Percentiles rank a stretch among this genome's conserved stretches.
Evolutionary conservation across 2,888 invertebrate species (phyloP).

Genomic region (Troglohyphantes excavatus): DNA sequence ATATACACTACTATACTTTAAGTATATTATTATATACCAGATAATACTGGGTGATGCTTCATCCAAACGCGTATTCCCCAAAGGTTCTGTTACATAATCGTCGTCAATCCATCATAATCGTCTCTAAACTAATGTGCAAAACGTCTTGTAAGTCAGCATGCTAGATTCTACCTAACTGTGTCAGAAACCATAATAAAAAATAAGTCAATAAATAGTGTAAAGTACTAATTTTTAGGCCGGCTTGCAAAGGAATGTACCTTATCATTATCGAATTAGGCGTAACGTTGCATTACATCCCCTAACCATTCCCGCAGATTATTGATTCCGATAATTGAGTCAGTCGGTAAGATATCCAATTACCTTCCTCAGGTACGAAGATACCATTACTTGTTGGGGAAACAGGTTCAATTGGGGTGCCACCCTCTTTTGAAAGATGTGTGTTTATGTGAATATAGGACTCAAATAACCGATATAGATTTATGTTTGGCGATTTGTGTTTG

Average conservation of each 20-base stretch:
- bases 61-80: too few relatives aligned
- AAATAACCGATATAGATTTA: too few relatives aligned
- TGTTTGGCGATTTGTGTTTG: too few relatives aligned
- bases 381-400: neutral
- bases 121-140: neutral
- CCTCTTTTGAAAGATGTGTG: conserved; percentile 10
- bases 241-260: conserved; percentile 7
- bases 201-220: conserved; percentile 13
- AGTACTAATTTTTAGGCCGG: conserved; percentile 42
- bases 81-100: neutral
- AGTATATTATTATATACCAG: too few relatives aligned
- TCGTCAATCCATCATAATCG: neutral
- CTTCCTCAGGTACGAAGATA: conserved; percentile 12
- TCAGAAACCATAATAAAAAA: neutral
- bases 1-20: too few relatives aligned
- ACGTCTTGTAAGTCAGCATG: neutral
- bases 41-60: too few relatives aligned
- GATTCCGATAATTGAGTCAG: conserved; percentile 51
- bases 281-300: conserved; percentile 20
- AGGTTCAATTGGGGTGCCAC: conserved; percentile 3
- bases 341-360: conserved; percentile 10
- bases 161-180: conserved; percentile 1
- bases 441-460: neutral
- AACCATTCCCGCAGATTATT: conserved; percentile 39
- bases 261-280: conserved; percentile 65